phyloP scores from a whole-genome alignment of 1,140 invertebrate genomes.

The Heliconius nattereri region DNA sequence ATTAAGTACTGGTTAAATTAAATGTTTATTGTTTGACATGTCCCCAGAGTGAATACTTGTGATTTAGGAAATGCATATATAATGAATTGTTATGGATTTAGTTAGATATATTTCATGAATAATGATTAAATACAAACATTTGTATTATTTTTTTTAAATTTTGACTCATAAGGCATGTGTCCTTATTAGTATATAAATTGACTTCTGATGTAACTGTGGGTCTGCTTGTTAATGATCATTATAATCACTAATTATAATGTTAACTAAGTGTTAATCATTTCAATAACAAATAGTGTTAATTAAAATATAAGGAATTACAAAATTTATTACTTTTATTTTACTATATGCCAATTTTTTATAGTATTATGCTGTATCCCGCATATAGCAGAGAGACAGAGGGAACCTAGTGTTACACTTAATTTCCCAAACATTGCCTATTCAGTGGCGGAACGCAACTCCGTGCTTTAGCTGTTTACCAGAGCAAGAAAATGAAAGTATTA shows the following conservation, averaged over 20 bases:
- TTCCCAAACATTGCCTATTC: no score
- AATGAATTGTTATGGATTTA: slow-evolving; percentile 47
- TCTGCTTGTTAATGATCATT: slow-evolving; percentile 54
- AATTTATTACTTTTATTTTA: slow-evolving; percentile 21
- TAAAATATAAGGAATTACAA: slow-evolving; percentile 37
- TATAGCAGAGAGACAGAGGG: no score
- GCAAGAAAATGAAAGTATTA: no score
- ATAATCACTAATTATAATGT: slow-evolving; percentile 51
- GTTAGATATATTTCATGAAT: slow-evolving; percentile 49
- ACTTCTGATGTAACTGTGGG: slow-evolving; percentile 45
- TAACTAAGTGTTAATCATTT: slow-evolving; percentile 48
- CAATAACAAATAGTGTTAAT: slow-evolving; percentile 36
- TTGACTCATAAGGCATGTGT: slow-evolving; percentile 25
- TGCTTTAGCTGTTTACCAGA: no score
- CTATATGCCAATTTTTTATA: no score
- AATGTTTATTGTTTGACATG: slow-evolving; percentile 43
- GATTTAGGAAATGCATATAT: slow-evolving; percentile 42
- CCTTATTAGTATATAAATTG: slow-evolving; percentile 43
- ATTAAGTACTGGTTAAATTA: slow-evolving; percentile 43
- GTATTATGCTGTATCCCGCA: no score
- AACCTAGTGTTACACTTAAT: no score
- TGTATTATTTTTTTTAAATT: slow-evolving; percentile 28
- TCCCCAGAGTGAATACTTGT: slow-evolving; percentile 56
- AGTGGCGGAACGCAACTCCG: no score
- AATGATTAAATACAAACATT: slow-evolving; percentile 30